phyloP scores from a whole-genome alignment of 2,113 vertebrate genomes.

The Jaculus jaculus region DNA sequence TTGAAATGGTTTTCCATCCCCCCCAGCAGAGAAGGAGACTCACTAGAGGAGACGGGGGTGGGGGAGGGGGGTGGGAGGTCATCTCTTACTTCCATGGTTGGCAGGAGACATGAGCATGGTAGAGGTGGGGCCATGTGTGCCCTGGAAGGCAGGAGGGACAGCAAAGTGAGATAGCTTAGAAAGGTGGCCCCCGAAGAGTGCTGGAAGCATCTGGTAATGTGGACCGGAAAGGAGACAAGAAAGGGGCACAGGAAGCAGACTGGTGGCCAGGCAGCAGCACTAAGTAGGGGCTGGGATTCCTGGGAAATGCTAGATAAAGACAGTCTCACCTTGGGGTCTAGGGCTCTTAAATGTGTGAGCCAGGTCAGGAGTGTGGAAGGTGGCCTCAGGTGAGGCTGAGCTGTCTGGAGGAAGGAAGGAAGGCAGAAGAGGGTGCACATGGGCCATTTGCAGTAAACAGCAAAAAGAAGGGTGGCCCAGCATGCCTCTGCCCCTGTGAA shows the following conservation, averaged over 20 bases:
- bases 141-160: accelerated
- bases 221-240: neutral
- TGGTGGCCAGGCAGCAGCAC: accelerated
- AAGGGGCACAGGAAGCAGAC: neutral
- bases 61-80: too few species aligned
- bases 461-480: too few species aligned
- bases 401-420: neutral
- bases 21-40: neutral
- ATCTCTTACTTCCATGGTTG: accelerated
- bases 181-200: neutral
- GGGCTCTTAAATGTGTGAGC: neutral
- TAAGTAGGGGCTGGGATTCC: neutral
- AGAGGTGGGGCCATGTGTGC: neutral
- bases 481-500: neutral
- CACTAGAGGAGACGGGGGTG: accelerated
- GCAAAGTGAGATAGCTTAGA: neutral
- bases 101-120: accelerated
- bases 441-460: neutral
- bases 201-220: neutral
- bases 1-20: accelerated
- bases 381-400: neutral
- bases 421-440: accelerated
- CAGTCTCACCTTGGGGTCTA: neutral
- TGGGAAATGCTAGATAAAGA: neutral
- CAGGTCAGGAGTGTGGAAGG: neutral